Percentiles rank a stretch among this genome's conserved stretches.
Conservation (phyloP, 2,113 vertebrate species). For the Mirza zaza region DNA sequence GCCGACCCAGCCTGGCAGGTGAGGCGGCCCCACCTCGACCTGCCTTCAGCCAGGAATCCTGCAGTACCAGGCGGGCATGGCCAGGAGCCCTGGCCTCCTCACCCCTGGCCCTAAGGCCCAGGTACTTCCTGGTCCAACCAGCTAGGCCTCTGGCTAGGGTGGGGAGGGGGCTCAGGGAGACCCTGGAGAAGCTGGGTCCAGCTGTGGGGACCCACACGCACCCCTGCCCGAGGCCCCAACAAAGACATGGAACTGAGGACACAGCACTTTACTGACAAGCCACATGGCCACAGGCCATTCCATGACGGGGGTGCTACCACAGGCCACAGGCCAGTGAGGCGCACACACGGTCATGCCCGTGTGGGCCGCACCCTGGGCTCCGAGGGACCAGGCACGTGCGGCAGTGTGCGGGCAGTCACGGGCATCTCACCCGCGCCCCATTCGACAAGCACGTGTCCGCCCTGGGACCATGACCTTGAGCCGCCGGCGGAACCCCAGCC, state of each 20-base stretch:
- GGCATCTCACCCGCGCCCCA: not conserved
- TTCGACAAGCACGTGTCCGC: not conserved
- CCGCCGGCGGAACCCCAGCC: not conserved
- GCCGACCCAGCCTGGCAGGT: not conserved
- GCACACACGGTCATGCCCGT: not conserved
- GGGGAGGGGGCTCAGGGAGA: too few relatives aligned
- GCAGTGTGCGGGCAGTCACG: not conserved
- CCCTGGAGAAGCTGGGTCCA: not conserved
- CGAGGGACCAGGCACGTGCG: not conserved
- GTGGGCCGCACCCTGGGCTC: not conserved
- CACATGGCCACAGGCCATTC: not conserved
- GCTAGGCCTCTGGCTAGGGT: not conserved
- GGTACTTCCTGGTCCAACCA: constrained; percentile 78
- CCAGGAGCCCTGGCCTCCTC: constrained; percentile 75
- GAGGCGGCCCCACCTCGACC: not conserved
- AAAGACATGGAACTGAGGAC: not conserved
- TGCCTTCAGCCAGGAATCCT: not conserved
- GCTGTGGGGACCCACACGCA: too few relatives aligned
- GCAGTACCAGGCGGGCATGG: not conserved
- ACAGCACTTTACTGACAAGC: not conserved
- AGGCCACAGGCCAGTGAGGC: not conserved
- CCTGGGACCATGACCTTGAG: not conserved
- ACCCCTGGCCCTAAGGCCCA: constrained; percentile 86
- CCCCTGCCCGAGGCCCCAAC: not conserved
- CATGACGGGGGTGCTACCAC: not conserved